Evolutionary conservation across 2,888 invertebrate genomes (phyloP).

Genomic region (Catocala sponsa): DNA sequence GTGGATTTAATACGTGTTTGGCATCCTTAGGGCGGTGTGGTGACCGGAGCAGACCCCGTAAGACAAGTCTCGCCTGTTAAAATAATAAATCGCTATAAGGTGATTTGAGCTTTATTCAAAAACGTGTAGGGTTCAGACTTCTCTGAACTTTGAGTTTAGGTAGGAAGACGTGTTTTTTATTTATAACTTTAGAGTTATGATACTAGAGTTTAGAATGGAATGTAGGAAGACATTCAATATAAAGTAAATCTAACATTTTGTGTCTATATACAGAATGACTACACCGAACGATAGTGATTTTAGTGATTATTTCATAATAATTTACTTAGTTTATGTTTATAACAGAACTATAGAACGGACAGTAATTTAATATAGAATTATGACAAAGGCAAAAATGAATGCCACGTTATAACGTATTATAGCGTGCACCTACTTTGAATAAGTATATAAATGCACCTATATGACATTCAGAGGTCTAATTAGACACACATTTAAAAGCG

Average conservation of each 20-base stretch:
- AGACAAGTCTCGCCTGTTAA: conserved; percentile 16
- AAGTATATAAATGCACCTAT: not conserved
- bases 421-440: too few relatives aligned
- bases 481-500: too few relatives aligned
- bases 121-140: conserved; percentile 11
- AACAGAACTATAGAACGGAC: too few relatives aligned
- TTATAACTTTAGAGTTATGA: conserved; percentile 10
- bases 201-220: conserved; percentile 15
- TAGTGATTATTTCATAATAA: too few relatives aligned
- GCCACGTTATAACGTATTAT: too few relatives aligned
- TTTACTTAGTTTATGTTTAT: too few relatives aligned
- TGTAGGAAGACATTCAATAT: conserved; percentile 11
- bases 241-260: conserved; percentile 14
- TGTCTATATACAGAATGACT: too few relatives aligned
- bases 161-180: conserved; percentile 7
- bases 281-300: too few relatives aligned
- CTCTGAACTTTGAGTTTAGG: not conserved
- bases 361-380: too few relatives aligned
- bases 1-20: conserved; percentile 43
- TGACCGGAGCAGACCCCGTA: conserved; percentile 24
- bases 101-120: conserved; percentile 10
- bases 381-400: too few relatives aligned
- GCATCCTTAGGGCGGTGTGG: conserved; percentile 36
- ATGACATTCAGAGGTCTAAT: too few relatives aligned
- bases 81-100: conserved; percentile 9